These are phyloP conservation scores for Chlorospingus flavigularis DNA, from an alignment of 2,797 vertebrate genomes.

Conservation along the genomic window DNA sequence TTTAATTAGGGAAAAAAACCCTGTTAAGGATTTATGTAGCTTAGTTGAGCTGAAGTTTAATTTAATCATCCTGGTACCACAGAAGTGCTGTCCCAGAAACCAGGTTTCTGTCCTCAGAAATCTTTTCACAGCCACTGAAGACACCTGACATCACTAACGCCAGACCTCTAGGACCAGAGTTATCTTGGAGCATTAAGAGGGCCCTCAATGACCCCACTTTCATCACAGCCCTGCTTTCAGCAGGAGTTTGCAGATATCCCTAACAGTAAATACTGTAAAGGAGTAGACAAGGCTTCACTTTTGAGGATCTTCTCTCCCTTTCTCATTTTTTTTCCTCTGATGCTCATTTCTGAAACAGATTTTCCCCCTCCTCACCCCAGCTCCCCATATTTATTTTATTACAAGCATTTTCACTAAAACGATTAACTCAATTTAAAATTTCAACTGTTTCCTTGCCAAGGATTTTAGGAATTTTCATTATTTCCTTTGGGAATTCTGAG, in stretches of 20 bases:
- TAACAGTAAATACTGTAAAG: not conserved
- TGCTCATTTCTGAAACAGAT: not conserved
- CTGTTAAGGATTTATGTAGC: not conserved
- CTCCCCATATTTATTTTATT: constrained; percentile 68
- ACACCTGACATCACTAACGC: not conserved
- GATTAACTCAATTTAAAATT: constrained; percentile 70
- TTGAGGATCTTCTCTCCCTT: not conserved
- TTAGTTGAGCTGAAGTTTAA: not conserved
- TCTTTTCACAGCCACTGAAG: not conserved
- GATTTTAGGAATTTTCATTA: constrained; percentile 71
- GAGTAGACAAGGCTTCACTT: not conserved
- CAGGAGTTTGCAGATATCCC: not conserved
- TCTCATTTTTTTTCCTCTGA: not conserved
- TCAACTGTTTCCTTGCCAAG: constrained; percentile 68
- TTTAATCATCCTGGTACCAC: not conserved
- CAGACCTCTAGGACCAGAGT: not conserved
- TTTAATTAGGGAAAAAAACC: not conserved
- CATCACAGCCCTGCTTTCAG: not conserved
- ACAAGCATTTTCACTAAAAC: constrained; percentile 61
- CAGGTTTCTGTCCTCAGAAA: not conserved
- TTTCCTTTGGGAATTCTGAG: constrained; percentile 66
- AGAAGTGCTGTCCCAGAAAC: not conserved
- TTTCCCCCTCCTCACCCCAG: not conserved
- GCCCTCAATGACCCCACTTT: not conserved
- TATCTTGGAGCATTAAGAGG: not conserved